These are phyloP conservation scores for Eupithecia tripunctaria DNA, from an alignment of 2,888 invertebrate species.

Conservation along the genomic window DNA sequence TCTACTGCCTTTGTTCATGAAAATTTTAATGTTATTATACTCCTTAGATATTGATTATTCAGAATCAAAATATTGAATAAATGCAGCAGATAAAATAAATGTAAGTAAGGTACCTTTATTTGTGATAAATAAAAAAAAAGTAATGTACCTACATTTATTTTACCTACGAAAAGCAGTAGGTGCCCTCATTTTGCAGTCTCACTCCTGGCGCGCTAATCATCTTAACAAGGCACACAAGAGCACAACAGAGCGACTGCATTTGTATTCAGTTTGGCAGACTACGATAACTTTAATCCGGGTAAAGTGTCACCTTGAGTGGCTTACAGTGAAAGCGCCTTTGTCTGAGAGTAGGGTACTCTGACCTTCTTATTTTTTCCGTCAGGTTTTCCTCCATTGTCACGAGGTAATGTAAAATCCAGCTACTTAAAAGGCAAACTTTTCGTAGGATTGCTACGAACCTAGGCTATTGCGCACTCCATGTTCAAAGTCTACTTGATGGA, in stretches of 20 bases:
- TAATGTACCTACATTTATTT: no score
- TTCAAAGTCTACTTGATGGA: slow-evolving; percentile 70
- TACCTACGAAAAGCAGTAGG: not conserved
- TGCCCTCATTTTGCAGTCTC: slow-evolving; percentile 31
- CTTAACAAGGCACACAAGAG: slow-evolving; percentile 59
- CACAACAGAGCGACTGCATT: slow-evolving; percentile 68
- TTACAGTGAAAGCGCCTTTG: slow-evolving; percentile 80
- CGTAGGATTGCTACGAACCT: slow-evolving; percentile 63
- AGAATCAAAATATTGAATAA: not conserved
- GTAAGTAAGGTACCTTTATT: no score
- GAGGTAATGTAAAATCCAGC: slow-evolving; percentile 72
- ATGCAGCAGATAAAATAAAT: not conserved
- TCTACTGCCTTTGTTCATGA: not conserved
- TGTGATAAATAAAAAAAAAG: no score
- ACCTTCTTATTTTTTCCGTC: slow-evolving; percentile 78
- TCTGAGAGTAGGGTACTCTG: slow-evolving; percentile 73
- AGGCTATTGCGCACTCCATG: slow-evolving; percentile 59
- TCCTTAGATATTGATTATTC: not conserved
- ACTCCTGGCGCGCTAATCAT: slow-evolving; percentile 55
- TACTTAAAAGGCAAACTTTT: slow-evolving; percentile 67
- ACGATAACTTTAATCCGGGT: slow-evolving; percentile 83
- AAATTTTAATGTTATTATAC: not conserved
- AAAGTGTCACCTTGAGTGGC: slow-evolving; percentile 83
- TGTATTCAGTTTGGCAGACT: slow-evolving; percentile 82
- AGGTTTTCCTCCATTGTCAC: slow-evolving; percentile 75